Percentiles rank a stretch among this genome's conserved stretches.
Evolutionary conservation across 2,888 invertebrate species (phyloP).

Genomic region (Lobophora halterata): DNA sequence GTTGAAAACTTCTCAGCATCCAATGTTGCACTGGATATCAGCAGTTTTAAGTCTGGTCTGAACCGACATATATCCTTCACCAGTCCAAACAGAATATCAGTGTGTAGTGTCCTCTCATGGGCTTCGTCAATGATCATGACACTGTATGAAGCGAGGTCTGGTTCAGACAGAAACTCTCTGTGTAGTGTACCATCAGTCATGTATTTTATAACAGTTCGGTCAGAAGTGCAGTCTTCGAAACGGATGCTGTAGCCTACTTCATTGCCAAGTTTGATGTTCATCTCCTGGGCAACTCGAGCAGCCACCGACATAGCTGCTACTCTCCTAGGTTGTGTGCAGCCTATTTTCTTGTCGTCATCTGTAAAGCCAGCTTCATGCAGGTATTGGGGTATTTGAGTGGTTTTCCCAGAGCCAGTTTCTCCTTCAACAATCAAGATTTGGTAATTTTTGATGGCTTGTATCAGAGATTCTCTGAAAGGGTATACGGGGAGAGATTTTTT

Average conservation of each 20-base stretch:
- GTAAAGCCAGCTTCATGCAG: constrained; percentile 96
- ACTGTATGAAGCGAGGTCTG: constrained; percentile 96
- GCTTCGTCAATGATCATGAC: constrained; percentile 99
- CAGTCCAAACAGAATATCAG: constrained; percentile 98
- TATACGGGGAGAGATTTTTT: constrained; percentile 96
- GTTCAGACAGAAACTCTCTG: constrained; percentile 97
- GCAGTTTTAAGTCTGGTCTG: constrained; percentile 94
- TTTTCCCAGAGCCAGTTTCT: constrained; percentile 99
- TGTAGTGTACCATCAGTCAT: constrained; percentile 99
- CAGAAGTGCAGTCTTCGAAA: constrained; percentile 99
- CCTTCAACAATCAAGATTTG: constrained; percentile 98
- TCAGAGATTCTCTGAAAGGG: constrained; percentile 93
- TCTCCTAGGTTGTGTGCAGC: constrained; percentile 97
- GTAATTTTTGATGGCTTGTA: constrained; percentile 94
- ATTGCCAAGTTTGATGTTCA: constrained; percentile 96
- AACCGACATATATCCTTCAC: constrained; percentile 97
- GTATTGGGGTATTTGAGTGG: constrained; percentile 99
- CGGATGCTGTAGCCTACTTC: constrained; percentile 95
- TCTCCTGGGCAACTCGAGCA: constrained; percentile 98
- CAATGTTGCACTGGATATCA: constrained; percentile 98
- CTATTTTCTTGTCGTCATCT: constrained; percentile 91
- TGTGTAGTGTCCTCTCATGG: constrained; percentile 98
- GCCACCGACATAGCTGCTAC: constrained; percentile 99
- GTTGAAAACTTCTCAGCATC: constrained; percentile 98
- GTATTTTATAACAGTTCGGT: constrained; percentile 97